Conservation (phyloP, 1,140 invertebrate genomes). For the Hetaerina americana region DNA sequence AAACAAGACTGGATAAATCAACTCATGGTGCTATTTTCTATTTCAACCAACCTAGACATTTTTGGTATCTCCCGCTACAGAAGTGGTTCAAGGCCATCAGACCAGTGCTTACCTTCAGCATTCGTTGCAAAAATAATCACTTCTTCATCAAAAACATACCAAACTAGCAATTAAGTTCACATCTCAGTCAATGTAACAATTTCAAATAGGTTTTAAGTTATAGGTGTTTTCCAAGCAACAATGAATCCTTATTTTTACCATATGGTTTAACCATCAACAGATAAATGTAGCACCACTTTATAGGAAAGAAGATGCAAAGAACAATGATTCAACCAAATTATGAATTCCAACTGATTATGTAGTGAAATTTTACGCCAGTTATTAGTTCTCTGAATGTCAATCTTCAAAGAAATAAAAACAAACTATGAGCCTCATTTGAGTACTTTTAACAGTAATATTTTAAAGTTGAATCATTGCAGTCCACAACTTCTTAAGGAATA, state of each 20-base stretch:
- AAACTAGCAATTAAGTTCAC: background rate
- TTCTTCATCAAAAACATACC: background rate
- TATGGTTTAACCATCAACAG: background rate
- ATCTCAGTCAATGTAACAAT: background rate
- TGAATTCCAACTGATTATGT: no score
- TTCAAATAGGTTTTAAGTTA: background rate
- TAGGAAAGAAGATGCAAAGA: background rate
- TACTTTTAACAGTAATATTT: no score
- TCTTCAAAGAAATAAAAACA: no score
- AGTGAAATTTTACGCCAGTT: no score
- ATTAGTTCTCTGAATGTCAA: no score
- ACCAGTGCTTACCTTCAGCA: background rate
- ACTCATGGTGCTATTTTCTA: background rate
- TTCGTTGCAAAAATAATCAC: background rate
- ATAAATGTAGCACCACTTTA: background rate
- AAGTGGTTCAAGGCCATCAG: background rate
- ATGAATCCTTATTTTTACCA: background rate
- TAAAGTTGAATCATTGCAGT: background rate
- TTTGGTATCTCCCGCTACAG: background rate
- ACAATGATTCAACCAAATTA: background rate
- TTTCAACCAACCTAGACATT: background rate
- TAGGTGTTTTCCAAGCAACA: background rate
- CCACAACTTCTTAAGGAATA: background rate
- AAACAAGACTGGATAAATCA: background rate
- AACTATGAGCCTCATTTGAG: no score